Percentiles rank a stretch among this genome's conserved stretches.
These are phyloP conservation scores for Platycheirus rosarum DNA, from an alignment of 2,888 invertebrate genomes.

Conservation along the genomic window DNA sequence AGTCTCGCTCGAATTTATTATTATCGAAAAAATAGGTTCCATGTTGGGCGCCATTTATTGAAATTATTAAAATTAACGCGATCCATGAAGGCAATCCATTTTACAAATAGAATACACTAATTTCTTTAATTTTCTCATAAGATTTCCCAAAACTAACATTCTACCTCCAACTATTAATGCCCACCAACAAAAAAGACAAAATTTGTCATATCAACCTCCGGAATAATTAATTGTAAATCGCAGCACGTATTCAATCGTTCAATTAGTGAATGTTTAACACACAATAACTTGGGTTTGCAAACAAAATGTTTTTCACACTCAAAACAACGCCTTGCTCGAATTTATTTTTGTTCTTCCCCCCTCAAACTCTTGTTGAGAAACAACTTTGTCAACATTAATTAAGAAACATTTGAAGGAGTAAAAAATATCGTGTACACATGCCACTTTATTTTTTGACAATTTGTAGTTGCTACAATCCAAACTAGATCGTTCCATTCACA, in stretches of 20 bases:
- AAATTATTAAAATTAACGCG: too few relatives aligned
- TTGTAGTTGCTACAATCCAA: constrained; percentile 31
- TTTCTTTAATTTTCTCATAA: too few relatives aligned
- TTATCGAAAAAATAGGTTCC: too few relatives aligned
- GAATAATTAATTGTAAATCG: background rate
- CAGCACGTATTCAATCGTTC: constrained; percentile 59
- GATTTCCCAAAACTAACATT: too few relatives aligned
- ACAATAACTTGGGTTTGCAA: constrained; percentile 37
- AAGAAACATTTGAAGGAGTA: constrained; percentile 49
- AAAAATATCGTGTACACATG: constrained; percentile 52
- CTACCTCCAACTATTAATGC: background rate
- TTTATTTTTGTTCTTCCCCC: constrained; percentile 12
- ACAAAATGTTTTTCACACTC: constrained; percentile 60
- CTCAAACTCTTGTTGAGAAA: constrained; percentile 16
- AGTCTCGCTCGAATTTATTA: too few relatives aligned
- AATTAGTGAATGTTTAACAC: constrained; percentile 66
- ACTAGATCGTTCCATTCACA: constrained; percentile 11
- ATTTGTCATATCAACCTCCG: background rate
- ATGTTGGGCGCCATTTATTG: too few relatives aligned
- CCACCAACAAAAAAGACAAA: background rate
- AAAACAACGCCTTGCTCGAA: constrained; percentile 37
- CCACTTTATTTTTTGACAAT: constrained; percentile 63
- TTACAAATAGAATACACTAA: too few relatives aligned
- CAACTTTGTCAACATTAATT: constrained; percentile 67
- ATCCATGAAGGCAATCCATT: too few relatives aligned